Evolutionary conservation across 2,797 vertebrate species (phyloP).

Genomic region (Staurois parvus): DNA sequence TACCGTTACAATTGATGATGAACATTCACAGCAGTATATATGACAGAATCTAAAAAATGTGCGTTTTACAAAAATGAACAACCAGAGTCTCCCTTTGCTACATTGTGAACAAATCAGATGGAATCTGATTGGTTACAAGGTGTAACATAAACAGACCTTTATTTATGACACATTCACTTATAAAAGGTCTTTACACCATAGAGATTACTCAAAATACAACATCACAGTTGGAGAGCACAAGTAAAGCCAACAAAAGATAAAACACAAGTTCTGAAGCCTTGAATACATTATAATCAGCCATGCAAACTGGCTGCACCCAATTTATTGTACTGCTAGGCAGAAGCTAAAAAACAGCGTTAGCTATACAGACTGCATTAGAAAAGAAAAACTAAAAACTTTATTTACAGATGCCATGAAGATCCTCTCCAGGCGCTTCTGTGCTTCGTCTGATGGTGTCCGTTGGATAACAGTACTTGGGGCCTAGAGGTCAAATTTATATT

Average conservation of each 20-base stretch:
- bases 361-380: neutral
- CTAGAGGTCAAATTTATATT: constrained; percentile 80
- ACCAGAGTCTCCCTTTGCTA: no score
- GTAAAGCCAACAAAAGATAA: neutral
- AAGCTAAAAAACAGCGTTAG: constrained; percentile 38
- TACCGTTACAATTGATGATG: no score
- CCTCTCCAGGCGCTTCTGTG: constrained; percentile 89
- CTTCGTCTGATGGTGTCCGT: constrained; percentile 85
- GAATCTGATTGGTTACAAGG: no score
- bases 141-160: no score
- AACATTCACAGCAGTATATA: no score
- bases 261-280: neutral
- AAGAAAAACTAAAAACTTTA: constrained; percentile 46
- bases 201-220: neutral
- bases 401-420: constrained; percentile 92
- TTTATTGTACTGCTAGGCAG: neutral
- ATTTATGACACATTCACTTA: no score
- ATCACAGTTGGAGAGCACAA: neutral
- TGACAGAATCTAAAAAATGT: no score
- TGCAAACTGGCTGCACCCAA: neutral
- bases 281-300: neutral
- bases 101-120: no score
- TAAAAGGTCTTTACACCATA: neutral
- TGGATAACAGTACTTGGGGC: constrained; percentile 66
- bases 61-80: no score